Base-by-base conservation (phyloP, 2,113 vertebrate species). In the Xiphophorus couchianus region DNA sequence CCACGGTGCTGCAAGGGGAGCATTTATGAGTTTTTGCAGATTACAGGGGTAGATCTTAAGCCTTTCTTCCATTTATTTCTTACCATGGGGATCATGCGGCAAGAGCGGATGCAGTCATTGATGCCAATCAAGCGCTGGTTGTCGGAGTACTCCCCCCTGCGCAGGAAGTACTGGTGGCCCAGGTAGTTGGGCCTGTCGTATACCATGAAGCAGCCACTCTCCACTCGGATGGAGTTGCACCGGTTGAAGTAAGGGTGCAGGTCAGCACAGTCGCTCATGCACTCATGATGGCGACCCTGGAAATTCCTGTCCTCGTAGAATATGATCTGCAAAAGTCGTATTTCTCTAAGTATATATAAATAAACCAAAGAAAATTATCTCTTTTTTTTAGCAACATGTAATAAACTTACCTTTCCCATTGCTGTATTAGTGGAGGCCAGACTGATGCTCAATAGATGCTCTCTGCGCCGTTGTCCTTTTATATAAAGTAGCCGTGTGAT, bases 151-250 rank as follows among this genome's bases (percentile, higher is more conserved):
- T 92, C 91, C 30, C 88, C 91, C 37, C 86, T 65, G 70, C 88
- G 86, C 44, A 92, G 83, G 73, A 90, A 90, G 69, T 86, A 90
- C 87, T 91, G 90, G 84, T 89, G 81, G 76, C 90, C 90, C 66
- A 84, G 28, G 61, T 91, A 92, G 64, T 90, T 77, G 44, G 90
- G 78, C 25, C 88, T 86, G 76, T 92, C 88, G 9, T 91, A 92
- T 62, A 93, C 70, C 92, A 93, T 90, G 79, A 93, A 94, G 58
- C 88, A 90, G 69, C 93, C 93, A 28, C 85, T 89, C 79, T 92
- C 88, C 82, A 93, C 92, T 51, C 80, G 76, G 70, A 93, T 86
- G 61, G 93, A 94, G 82, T 92, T 92, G 74, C 93, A 93, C 71
- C 82, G 75, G 84, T 78, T 89, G 68, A 94, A 88, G 73, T 92